Percentiles rank a stretch among this genome's conserved stretches.
Evolutionary conservation across 1,140 invertebrate species (phyloP).

Genomic region (Drosophila oshimai): DNA sequence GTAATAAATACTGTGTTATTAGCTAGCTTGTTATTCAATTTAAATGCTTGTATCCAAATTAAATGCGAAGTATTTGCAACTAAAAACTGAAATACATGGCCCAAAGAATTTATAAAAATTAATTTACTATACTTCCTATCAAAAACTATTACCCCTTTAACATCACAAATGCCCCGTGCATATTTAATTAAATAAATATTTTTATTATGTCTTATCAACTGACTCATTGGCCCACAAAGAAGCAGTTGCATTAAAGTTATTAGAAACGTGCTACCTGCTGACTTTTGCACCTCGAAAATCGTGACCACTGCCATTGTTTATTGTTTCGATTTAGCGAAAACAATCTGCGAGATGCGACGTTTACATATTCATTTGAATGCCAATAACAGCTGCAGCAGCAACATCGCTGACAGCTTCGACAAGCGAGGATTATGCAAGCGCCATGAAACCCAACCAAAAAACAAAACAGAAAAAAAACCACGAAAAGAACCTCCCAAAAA

Average conservation of each 20-base stretch:
- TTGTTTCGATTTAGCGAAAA: constrained; percentile 41
- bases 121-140: too few species aligned
- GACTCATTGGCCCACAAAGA: constrained; percentile 23
- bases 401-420: constrained; percentile 69
- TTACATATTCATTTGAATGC: constrained; percentile 79
- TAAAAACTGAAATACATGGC: too few species aligned
- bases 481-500: constrained; percentile 9
- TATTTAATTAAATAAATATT: too few species aligned
- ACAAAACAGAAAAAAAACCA: constrained; percentile 6
- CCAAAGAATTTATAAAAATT: too few species aligned
- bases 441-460: constrained; percentile 39
- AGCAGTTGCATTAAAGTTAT: constrained; percentile 2
- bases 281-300: constrained; percentile 27
- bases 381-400: constrained; percentile 63
- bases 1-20: too few species aligned
- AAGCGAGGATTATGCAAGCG: constrained; percentile 75
- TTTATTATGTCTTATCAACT: constrained; percentile 23
- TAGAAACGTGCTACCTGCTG: constrained; percentile 54
- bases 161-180: too few species aligned
- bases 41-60: too few species aligned
- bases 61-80: too few species aligned
- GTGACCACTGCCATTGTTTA: constrained; percentile 33
- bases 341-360: constrained; percentile 50
- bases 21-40: too few species aligned
- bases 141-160: too few species aligned